Evolutionary conservation across 2,888 invertebrate species (phyloP), one percentile per base, ranked within the genome.

Genomic region (Leptopilina syphax): DNA sequence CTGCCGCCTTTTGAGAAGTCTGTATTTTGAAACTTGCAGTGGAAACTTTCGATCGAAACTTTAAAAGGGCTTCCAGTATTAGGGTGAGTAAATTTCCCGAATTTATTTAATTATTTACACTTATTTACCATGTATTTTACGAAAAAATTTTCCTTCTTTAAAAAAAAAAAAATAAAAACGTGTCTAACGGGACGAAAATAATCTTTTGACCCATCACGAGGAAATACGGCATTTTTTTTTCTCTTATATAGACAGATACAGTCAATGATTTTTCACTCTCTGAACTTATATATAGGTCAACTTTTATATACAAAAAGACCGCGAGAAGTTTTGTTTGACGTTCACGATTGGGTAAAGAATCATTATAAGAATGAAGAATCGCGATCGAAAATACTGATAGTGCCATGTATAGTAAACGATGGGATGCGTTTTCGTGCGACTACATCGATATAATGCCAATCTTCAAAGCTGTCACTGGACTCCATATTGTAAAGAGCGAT

Each of bases 381-480:
- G 73, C 73, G 73, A 73, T 73, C 34, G 57, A 73, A 57, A 73
- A 54, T 73, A n/a, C 9, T 73, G 73, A 73, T 73, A 73, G 57
- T 57, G 73, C 73, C 57, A 73, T 57, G 34, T 34, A 73, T 57
- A 73, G 73, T 73, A 73, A 73, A 73, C 57, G 73, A 73, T 73
- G 73, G 73, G 73, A 73, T 73, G 73, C 73, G 73, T 73, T 73
- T 73, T 73, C 73, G 57, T 57, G 34, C 57, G 54, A 73, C 73
- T 57, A 73, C 54, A 73, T 73, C 73, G 73, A 73, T 73, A 34
- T 34, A 73, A 73, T 57, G 57, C 57, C 73, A 73, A 73, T n/a
- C 73, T 73, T 73, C 73, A 57, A 73, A 57, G 73, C 73, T 73
- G 73, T 73, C 73, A 73, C 57, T 73, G 57, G 73, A 73, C 73